Conservation (phyloP, 35 echinoderm and acorn worm species). For the Strongylocentrotus purpuratus region DNA sequence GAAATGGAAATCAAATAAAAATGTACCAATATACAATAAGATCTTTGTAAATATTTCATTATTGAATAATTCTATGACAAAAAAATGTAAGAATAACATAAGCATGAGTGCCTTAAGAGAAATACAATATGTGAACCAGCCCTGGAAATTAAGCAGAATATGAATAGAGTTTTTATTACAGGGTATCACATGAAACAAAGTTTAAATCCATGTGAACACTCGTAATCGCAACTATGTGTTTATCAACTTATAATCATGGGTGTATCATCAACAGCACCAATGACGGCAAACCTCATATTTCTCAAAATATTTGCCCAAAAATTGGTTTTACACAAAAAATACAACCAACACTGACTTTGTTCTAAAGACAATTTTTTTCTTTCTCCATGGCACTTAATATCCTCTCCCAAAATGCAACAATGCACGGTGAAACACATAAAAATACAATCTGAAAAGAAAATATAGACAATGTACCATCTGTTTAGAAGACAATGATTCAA, state of each 20-base stretch:
- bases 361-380: background rate
- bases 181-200: background rate
- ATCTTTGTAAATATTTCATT: background rate
- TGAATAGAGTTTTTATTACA: background rate
- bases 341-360: background rate
- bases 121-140: background rate
- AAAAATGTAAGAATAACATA: background rate
- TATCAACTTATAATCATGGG: background rate
- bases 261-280: background rate
- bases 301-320: background rate
- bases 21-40: background rate
- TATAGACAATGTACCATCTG: slow-evolving; percentile 24
- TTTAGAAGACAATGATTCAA: slow-evolving; percentile 34
- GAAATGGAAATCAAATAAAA: background rate
- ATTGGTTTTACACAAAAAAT: background rate
- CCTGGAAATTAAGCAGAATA: background rate
- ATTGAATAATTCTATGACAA: background rate
- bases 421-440: background rate
- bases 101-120: background rate
- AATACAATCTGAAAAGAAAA: slow-evolving; percentile 29
- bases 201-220: background rate
- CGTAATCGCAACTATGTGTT: background rate
- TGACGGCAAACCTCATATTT: background rate
- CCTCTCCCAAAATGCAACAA: background rate
- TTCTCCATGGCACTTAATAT: background rate